phyloP scores from a whole-genome alignment of 2,113 vertebrate species.

The Genyomyrus donnyi region DNA sequence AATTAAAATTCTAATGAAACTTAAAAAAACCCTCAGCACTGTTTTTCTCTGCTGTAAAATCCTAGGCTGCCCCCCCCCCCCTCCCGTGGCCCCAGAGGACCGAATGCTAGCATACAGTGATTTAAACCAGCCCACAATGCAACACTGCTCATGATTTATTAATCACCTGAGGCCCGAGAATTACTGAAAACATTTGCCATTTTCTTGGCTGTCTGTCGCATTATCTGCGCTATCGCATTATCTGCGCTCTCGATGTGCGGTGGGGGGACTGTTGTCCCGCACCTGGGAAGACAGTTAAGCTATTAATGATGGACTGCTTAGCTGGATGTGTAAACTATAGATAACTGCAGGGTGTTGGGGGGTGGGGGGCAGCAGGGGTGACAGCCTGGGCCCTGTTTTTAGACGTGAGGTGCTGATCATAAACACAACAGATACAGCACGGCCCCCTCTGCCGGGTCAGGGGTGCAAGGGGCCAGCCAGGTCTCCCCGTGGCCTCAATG shows the following conservation, averaged over 20 bases:
- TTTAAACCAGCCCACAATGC: not conserved
- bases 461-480: not conserved
- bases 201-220: not conserved
- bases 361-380: not conserved
- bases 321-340: not conserved
- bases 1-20: not conserved
- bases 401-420: constrained; percentile 21
- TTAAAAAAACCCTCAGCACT: not conserved
- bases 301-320: not conserved
- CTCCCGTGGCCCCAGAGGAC: not conserved
- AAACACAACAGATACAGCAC: constrained; percentile 38
- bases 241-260: not conserved
- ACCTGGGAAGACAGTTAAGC: not conserved
- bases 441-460: constrained; percentile 17
- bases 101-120: not conserved
- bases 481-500: not conserved
- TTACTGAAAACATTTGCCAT: not conserved
- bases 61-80: not conserved
- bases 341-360: constrained; percentile 17
- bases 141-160: not conserved
- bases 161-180: not conserved
- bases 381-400: constrained; percentile 21
- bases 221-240: not conserved
- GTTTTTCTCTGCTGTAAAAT: not conserved
- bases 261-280: too few species aligned